Conservation (phyloP, 2,113 vertebrate species). For the Neodontobutis hainanensis region DNA sequence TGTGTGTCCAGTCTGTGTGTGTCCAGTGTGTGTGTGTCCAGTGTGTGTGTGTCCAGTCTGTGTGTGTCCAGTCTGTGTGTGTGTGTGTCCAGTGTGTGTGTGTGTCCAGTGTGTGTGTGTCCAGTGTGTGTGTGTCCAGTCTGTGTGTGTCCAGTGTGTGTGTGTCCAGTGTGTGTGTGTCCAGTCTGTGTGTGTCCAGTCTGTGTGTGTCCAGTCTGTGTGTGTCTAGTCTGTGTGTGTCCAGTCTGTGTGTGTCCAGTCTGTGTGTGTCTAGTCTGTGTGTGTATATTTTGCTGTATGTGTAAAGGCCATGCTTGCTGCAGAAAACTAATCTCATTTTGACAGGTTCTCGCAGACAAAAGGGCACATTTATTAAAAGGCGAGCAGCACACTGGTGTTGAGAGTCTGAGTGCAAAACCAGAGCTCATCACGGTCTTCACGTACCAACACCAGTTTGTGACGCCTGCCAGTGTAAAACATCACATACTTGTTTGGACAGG, state of each 20-base stretch:
- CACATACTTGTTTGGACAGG: too few species aligned
- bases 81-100: slow-evolving; percentile 6
- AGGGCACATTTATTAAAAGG: slow-evolving; percentile 64
- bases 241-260: slow-evolving; percentile 20
- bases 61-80: slow-evolving; percentile 6
- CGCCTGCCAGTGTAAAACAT: too few species aligned
- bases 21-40: slow-evolving; percentile 16
- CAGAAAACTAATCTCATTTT: slow-evolving; percentile 71
- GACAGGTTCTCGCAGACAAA: slow-evolving; percentile 65
- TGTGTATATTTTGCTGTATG: slow-evolving; percentile 19
- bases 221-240: slow-evolving; percentile 36
- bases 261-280: slow-evolving; percentile 28
- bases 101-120: slow-evolving; percentile 7
- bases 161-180: too few species aligned
- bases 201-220: neutral
- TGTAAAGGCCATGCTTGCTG: slow-evolving; percentile 65
- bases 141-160: slow-evolving; percentile 3
- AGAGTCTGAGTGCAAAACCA: too few species aligned
- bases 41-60: slow-evolving; percentile 4
- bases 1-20: neutral
- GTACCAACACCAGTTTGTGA: too few species aligned
- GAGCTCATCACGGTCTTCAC: too few species aligned
- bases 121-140: slow-evolving; percentile 8
- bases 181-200: slow-evolving; percentile 4
- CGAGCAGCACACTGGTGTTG: too few species aligned